Evolutionary conservation across 2,797 vertebrate species (phyloP).

Genomic region (Rhinella marina): DNA sequence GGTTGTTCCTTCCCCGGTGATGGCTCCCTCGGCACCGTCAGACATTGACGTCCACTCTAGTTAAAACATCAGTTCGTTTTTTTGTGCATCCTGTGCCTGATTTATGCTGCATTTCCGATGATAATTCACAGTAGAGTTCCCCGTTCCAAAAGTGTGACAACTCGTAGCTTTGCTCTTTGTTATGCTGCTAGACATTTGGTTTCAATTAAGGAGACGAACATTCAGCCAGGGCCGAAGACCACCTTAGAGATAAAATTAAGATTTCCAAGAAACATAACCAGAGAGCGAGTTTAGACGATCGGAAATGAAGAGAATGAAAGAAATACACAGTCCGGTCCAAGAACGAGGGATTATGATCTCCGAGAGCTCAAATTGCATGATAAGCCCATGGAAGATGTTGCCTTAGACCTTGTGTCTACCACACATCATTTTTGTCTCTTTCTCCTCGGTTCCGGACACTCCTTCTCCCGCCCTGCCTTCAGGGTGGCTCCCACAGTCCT

Average conservation of each 20-base stretch:
- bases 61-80: constrained; percentile 21
- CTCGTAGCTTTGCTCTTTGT: constrained; percentile 31
- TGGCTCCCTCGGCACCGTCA: constrained; percentile 26
- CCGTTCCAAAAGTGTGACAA: constrained; percentile 52
- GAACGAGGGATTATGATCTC: constrained; percentile 30
- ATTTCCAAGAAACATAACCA: constrained; percentile 52
- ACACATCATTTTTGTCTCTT: not conserved
- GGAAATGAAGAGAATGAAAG: constrained; percentile 51
- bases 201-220: constrained; percentile 64
- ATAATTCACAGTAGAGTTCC: constrained; percentile 49
- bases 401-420: not conserved
- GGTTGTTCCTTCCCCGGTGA: constrained; percentile 2
- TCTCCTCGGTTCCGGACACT: not conserved
- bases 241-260: constrained; percentile 64
- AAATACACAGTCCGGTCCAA: constrained; percentile 1
- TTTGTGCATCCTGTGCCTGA: constrained; percentile 28
- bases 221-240: constrained; percentile 60
- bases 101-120: constrained; percentile 56
- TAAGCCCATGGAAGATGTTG: constrained; percentile 23
- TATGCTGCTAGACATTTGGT: constrained; percentile 62
- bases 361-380: constrained; percentile 46
- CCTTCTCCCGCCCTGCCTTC: constrained; percentile 24
- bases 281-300: constrained; percentile 57
- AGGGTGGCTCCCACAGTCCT: not conserved
- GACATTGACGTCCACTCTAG: not conserved